Conservation (phyloP, 2,888 invertebrate genomes). For the Eueremaeus valkanovi region DNA sequence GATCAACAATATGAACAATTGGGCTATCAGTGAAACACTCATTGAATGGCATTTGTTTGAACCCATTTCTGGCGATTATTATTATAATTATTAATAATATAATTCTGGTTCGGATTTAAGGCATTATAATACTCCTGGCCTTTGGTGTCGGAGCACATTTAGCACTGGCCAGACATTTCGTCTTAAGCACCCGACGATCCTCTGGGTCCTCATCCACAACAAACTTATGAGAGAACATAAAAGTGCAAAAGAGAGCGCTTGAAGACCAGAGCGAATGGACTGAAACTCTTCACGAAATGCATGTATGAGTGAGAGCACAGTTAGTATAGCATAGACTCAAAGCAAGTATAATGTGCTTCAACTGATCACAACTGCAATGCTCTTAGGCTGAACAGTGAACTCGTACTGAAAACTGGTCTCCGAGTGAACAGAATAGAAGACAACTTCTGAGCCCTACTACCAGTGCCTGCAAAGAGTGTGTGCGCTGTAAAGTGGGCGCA, state of each 20-base stretch:
- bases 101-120: too few species aligned
- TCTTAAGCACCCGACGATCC: background rate
- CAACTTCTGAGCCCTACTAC: background rate
- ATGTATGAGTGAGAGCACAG: background rate
- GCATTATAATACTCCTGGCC: too few species aligned
- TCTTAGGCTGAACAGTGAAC: background rate
- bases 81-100: too few species aligned
- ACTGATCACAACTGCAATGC: background rate
- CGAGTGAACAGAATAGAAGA: background rate
- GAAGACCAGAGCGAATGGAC: background rate
- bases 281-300: background rate
- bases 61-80: background rate
- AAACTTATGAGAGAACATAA: background rate
- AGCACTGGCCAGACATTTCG: background rate
- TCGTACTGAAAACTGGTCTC: conserved; percentile 4
- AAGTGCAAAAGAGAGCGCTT: background rate
- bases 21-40: conserved; percentile 8
- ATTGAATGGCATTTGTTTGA: background rate
- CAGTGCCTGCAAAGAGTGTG: background rate
- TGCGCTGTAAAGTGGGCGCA: background rate
- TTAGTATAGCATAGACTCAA: background rate
- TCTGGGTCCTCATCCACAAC: too few species aligned
- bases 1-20: background rate
- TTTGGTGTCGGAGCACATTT: background rate
- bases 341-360: background rate